Evolutionary conservation across 2,888 invertebrate genomes (phyloP), one percentile per base, ranked within the genome.

Genomic region (Arge pagana): DNA sequence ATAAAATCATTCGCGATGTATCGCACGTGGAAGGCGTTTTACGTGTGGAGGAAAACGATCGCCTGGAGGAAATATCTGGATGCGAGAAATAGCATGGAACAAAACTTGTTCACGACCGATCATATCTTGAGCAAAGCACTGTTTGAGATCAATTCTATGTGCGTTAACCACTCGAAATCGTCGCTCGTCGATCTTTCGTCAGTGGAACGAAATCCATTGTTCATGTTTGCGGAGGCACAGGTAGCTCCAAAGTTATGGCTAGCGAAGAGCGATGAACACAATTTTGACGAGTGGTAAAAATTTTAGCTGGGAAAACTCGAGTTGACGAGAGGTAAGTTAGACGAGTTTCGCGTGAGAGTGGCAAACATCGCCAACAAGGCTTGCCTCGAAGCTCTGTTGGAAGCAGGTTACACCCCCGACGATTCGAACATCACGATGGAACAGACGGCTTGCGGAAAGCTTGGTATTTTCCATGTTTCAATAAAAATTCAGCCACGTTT

Each of bases 21-120:
- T 66, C 82, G 87, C 10, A 80, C 83, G 54, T 89, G 89, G 89
- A 90, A 93, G 76, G 86, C 88, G 0, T 91, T 92, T 71, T 87
- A 85, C 65, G 84, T 88, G 0, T 93, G 93, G 93, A 81, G 83
- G 52, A 88, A 88, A 71, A 85, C 85, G 11, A 83, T 94, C 21
- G 77, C 84, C 30, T 86, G 82, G 66, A 82, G 83, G 53, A 93
- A 92, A 72, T 84, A 84, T 48, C 79, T 78, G 24, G 77, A 78
- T 15, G 83, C 87, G 1, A 80, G 84, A 55, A 79, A 78, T 50
- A 78, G 78, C 57, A 72, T 94, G 15, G 80, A 83, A 13, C 83
- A 86, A 31, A 85, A 87, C 68, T 79, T 92, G 1, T 92, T 93
- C 64, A 82, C 88, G 56, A 82, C 87, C 6, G 88, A 91, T 62